These are phyloP conservation scores for Drosophila navojoa DNA, from an alignment of 1,140 invertebrate genomes.

Conservation along the genomic window DNA sequence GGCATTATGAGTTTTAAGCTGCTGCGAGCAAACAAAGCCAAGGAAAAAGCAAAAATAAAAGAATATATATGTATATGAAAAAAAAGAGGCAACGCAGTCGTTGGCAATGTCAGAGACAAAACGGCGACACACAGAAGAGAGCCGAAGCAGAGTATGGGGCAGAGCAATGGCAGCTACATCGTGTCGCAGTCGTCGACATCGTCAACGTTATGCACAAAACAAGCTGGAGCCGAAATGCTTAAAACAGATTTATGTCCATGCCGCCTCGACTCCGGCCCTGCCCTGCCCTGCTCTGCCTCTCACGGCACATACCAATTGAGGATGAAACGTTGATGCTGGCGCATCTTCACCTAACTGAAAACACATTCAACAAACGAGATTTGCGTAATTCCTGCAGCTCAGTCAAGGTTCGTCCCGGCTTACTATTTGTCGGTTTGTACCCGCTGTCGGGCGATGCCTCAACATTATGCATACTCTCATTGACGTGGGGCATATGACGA, in stretches of 20 bases:
- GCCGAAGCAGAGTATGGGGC: constrained; percentile 38
- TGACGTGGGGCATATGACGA: too few species aligned
- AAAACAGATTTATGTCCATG: constrained; percentile 76
- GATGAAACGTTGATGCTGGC: constrained; percentile 48
- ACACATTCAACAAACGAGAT: constrained; percentile 83
- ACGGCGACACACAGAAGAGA: constrained; percentile 61
- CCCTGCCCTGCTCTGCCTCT: not conserved
- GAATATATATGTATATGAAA: constrained; percentile 37
- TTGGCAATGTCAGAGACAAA: constrained; percentile 78
- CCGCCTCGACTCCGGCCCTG: not conserved
- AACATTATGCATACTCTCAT: constrained; percentile 26
- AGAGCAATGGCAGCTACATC: constrained; percentile 72
- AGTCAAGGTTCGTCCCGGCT: constrained; percentile 67
- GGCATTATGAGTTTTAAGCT: constrained; percentile 82
- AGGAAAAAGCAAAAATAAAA: constrained; percentile 38
- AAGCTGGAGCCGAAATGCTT: constrained; percentile 66
- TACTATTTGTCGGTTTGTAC: constrained; percentile 53
- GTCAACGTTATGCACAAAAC: constrained; percentile 70
- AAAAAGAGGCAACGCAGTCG: constrained; percentile 51
- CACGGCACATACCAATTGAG: constrained; percentile 48
- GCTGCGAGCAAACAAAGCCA: constrained; percentile 49
- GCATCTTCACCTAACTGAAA: constrained; percentile 81
- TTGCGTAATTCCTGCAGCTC: constrained; percentile 82
- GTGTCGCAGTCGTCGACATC: constrained; percentile 50
- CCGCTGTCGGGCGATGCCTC: constrained; percentile 35